Base-by-base conservation (phyloP, 1,140 invertebrate species). In the Euschistus heros region DNA sequence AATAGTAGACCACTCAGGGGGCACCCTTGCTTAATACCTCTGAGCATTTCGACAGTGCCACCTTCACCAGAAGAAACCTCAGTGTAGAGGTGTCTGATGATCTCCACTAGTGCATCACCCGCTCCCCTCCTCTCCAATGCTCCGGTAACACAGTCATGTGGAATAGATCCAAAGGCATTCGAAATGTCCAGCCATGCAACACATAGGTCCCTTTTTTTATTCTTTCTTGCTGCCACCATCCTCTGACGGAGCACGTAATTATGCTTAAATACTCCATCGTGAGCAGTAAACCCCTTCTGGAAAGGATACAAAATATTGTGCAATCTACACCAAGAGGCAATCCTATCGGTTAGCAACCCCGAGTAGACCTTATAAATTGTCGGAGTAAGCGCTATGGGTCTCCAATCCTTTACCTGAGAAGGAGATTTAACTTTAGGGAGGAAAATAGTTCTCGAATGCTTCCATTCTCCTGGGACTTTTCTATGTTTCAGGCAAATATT, bases 11-110 rank as follows among this genome's bases (percentile, higher is more conserved):
- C 72, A 59, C 73, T 75, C 1, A 77, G 54, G 0, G 75, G 74
- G 64, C 74, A 75, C 5, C 77, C 76, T 66, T 78, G 76, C 8
- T 69, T 68, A 0, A 79, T 74, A 24, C 74, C 72, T 1, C 74
- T 18, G 0, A 46, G 26, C 8, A 77, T 65, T 2, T 26, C 26
- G 26, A 77, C 72, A 0, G 69, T 68, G 5, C 72, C 68, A 0
- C 75, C 72, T 20, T 69, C 62, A 6, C 44, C 65, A 20, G 10
- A 6, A 14, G 55, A 42, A 33, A 24, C 26, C 8, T 50, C 37
- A 18, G 18, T 13, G 37, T 61, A 62, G 24, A 72, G 55, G 44
- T 72, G 66, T n/a, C 8, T 15, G 0, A 75, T 62, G n/a, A 73
- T 66, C 26, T 70, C 64, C 0, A 33, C n/a, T 0, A 72, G 17